Conservation (phyloP, 2,888 invertebrate species). For the Drosophila pegasa region DNA sequence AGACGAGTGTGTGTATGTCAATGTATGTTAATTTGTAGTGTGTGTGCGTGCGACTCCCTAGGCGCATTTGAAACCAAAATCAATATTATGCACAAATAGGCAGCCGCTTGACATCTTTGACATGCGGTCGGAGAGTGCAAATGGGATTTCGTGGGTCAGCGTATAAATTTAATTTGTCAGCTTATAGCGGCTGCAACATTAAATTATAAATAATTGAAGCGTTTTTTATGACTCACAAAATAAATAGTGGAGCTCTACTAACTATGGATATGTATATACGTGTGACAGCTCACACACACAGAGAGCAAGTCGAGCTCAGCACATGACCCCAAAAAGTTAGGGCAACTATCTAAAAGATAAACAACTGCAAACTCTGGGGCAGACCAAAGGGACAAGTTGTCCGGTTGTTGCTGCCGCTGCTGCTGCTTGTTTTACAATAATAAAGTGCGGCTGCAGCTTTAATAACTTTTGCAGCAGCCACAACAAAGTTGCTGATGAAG, state of each 20-base stretch:
- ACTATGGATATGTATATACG: background rate
- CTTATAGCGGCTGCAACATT: conserved; percentile 19
- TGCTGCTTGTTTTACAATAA: conserved; percentile 67
- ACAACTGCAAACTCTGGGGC: conserved; percentile 50
- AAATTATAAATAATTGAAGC: conserved; percentile 54
- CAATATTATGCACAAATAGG: conserved; percentile 66
- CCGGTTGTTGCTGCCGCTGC: conserved; percentile 33
- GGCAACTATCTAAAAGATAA: conserved; percentile 70
- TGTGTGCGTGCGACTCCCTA: conserved; percentile 31
- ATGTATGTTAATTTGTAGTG: conserved; percentile 43
- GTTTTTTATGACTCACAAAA: conserved; percentile 8
- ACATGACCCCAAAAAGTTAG: conserved; percentile 45
- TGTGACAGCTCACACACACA: conserved; percentile 9
- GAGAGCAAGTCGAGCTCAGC: no score
- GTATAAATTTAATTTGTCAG: conserved; percentile 52
- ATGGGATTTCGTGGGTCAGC: conserved; percentile 28
- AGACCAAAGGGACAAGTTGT: conserved; percentile 50
- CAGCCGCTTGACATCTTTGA: conserved; percentile 72
- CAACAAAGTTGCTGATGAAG: conserved; percentile 56
- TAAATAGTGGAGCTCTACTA: background rate
- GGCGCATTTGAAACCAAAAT: conserved; percentile 64
- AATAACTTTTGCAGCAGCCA: conserved; percentile 66
- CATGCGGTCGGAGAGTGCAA: conserved; percentile 47
- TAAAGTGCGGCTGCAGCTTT: conserved; percentile 75
- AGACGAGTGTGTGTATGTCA: conserved; percentile 28